phyloP scores from a whole-genome alignment of 2,888 invertebrate genomes.

The Phyllotreta striolata region DNA sequence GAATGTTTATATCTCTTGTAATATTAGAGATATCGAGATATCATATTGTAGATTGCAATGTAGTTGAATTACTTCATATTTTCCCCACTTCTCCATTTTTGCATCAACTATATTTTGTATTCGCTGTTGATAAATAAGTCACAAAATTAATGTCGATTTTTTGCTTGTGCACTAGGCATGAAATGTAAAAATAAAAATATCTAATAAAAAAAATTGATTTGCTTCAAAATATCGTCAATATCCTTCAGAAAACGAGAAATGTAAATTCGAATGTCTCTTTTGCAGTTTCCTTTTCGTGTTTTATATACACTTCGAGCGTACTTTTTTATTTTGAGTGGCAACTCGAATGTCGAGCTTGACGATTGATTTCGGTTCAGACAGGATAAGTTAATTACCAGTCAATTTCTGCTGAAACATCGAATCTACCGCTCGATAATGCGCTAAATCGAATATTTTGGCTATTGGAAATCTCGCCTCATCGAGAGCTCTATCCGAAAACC shows the following conservation, averaged over 20 bases:
- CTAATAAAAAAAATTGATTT: constrained; percentile 1
- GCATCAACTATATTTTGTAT: too few relatives aligned
- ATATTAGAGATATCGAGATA: too few relatives aligned
- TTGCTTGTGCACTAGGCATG: too few relatives aligned
- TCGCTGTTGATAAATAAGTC: too few relatives aligned
- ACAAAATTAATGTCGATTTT: too few relatives aligned
- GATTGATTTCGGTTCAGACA: constrained; percentile 39
- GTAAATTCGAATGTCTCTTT: constrained; percentile 22
- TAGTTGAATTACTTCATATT: too few relatives aligned
- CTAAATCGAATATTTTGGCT: constrained; percentile 41
- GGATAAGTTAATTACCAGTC: constrained; percentile 42
- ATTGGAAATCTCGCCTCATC: constrained; percentile 33
- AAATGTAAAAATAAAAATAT: too few relatives aligned
- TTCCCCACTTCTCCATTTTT: too few relatives aligned
- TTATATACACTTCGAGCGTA: constrained; percentile 12
- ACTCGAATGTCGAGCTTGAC: constrained; percentile 24
- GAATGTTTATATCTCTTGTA: too few relatives aligned
- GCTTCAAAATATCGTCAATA: constrained; percentile 2
- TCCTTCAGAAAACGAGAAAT: constrained; percentile 9
- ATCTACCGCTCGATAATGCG: constrained; percentile 36
- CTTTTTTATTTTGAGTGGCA: constrained; percentile 28
- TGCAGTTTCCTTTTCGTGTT: constrained; percentile 17
- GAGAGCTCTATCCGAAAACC: constrained; percentile 57
- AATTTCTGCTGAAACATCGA: constrained; percentile 41
- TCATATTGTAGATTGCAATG: too few relatives aligned